Evolutionary conservation across 2,888 invertebrate species (phyloP), one percentile per base, ranked within the genome.

Genomic region (Flexamia atlantica): DNA sequence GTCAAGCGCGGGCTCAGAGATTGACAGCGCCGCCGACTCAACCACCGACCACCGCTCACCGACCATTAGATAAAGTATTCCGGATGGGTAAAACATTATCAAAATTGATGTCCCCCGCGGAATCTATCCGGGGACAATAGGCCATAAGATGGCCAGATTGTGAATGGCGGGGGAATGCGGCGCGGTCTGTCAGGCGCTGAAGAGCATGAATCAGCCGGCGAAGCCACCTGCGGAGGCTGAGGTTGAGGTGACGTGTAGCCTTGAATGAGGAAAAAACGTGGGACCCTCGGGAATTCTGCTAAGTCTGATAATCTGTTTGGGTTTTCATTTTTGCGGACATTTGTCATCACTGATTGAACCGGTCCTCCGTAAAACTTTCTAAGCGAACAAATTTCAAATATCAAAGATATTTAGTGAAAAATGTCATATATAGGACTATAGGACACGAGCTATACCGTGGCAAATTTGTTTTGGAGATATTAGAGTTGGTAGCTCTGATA

Each of bases 1-100:
- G 64, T 28, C 64, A 64, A 30, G 30, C 28, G 46, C 53, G 53
- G 20, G 53, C 12, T 17, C 14, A 4, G 50, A 79, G 79, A 79
- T 79, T 79, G 79, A 79, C 79, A 79, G 36, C 57, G 20, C 20
- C 30, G 32, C 20, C 64, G 64, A 12, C 7, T 17, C 50, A 12
- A 5, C 76, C 23, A 12, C 50, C 2, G 42, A 42, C 42, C 9
- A n/a, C n/a, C n/a, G 23, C 50, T 30, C 76, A 46, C 76, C 50
- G 79, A 0, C 57, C 32, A 30, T 50, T 28, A 79, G 72, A 72
- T 79, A 79, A 79, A 57, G 79, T 79, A 79, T 79, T 79, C 79
- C 79, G 36, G 32, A 79, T 30, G 79, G 79, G 79, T 79, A 79
- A 53, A 79, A 79, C 79, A 79, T 79, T 79, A 79, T 79, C 79